Evolutionary conservation across 2,113 vertebrate genomes (phyloP).

Genomic region (Balaenoptera acutorostrata): DNA sequence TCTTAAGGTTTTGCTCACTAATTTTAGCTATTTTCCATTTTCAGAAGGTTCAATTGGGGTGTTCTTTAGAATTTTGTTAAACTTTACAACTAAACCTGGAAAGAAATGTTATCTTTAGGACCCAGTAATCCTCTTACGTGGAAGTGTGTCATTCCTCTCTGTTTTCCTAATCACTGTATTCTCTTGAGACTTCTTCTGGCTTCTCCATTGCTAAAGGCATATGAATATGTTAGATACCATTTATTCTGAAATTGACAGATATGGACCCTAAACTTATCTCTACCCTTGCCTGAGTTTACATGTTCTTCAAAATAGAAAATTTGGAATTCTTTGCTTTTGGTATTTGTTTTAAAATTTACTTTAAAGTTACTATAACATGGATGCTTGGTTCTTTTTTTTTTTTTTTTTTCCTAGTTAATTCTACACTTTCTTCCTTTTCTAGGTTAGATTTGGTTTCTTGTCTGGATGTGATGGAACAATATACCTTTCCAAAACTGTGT

Average conservation of each 20-base stretch:
- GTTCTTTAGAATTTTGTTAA: not conserved
- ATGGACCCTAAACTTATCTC: too few relatives aligned
- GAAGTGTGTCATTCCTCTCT: not conserved
- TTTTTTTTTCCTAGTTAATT: not conserved
- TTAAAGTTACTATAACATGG: not conserved
- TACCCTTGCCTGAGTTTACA: not conserved
- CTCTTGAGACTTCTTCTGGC: not conserved
- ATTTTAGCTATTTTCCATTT: not conserved
- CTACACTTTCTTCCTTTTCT: not conserved
- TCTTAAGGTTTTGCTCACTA: not conserved
- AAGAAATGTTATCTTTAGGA: not conserved
- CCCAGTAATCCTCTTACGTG: not conserved
- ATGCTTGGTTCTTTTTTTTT: not conserved
- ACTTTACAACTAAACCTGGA: not conserved
- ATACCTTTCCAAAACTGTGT: not conserved
- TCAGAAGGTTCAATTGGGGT: not conserved
- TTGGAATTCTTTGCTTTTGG: not conserved
- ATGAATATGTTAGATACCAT: not conserved
- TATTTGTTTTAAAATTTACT: not conserved
- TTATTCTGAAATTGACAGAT: not conserved
- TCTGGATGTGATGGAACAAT: not conserved
- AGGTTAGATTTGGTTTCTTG: not conserved
- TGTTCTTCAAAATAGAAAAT: not conserved
- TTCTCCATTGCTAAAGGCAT: not conserved
- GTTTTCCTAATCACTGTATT: not conserved